phyloP scores from a whole-genome alignment of 23 tunicate genomes.

The Oikopleura albicans region DNA sequence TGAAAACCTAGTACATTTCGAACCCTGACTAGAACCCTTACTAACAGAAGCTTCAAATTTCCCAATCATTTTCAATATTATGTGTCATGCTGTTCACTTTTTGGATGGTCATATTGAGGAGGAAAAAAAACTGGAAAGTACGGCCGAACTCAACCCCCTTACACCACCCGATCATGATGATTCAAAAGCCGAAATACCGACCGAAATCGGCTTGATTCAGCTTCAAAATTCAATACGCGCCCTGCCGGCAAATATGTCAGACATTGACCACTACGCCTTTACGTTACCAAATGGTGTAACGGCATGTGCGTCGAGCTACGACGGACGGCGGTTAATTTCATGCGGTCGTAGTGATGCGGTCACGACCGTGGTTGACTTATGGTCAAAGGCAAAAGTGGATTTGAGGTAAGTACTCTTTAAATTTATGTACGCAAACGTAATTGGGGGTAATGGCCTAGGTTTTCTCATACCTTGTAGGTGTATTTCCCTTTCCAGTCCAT shows the following conservation, averaged over 20 bases:
- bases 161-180: constrained; percentile 1
- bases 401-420: neutral
- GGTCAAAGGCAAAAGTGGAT: neutral
- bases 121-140: neutral
- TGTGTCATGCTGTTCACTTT: neutral
- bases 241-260: neutral
- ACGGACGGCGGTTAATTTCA: neutral
- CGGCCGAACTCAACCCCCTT: neutral
- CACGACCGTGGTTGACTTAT: neutral
- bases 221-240: neutral
- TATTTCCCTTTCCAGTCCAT: too few relatives aligned
- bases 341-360: neutral
- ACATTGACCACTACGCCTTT: constrained; percentile 4
- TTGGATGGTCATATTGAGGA: neutral
- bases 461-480: too few relatives aligned
- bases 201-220: neutral
- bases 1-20: too few relatives aligned
- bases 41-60: neutral
- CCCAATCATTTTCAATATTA: neutral
- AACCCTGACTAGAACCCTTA: too few relatives aligned
- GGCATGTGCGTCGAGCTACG: neutral
- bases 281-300: neutral
- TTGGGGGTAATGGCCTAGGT: too few relatives aligned
- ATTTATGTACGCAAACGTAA: too few relatives aligned
- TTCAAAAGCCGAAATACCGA: neutral